Evolutionary conservation across 2,113 vertebrate genomes (phyloP).

Genomic region (Parotia lawesii): DNA sequence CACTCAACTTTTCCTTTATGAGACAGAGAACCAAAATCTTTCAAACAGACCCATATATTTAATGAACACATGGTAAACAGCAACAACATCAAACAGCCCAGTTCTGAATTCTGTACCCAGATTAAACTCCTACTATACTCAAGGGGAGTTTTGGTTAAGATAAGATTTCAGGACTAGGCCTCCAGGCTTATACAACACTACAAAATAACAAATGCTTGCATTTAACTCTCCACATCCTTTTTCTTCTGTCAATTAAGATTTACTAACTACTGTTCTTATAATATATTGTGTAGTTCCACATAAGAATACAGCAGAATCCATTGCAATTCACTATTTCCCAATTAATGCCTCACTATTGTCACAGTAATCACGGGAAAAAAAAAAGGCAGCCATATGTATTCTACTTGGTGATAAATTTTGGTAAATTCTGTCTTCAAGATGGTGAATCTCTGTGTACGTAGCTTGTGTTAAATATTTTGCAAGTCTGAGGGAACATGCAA

Average conservation of each 20-base stretch:
- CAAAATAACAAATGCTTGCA: conserved; percentile 9
- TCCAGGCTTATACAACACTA: background rate
- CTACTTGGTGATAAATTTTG: background rate
- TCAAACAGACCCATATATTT: conserved; percentile 2
- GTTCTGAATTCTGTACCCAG: conserved; percentile 58
- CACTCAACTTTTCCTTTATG: background rate
- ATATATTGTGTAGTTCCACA: background rate
- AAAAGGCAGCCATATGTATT: background rate
- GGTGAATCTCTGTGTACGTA: background rate
- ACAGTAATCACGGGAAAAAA: background rate
- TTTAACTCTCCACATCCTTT: conserved; percentile 39
- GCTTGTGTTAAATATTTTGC: background rate
- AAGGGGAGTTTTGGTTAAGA: conserved; percentile 43
- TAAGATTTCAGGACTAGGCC: conserved; percentile 64
- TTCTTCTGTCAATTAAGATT: background rate
- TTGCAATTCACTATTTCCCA: conserved; percentile 1
- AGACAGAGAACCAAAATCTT: conserved; percentile 23
- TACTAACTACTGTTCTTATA: background rate
- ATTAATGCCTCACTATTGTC: background rate
- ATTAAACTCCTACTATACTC: conserved; percentile 39
- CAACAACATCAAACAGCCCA: conserved; percentile 34
- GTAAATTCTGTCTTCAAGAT: background rate
- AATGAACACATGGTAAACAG: conserved; percentile 27
- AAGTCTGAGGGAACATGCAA: conserved; percentile 15
- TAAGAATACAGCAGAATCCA: background rate